Conservation (phyloP, 2,113 vertebrate genomes). For the Noctilio leporinus region DNA sequence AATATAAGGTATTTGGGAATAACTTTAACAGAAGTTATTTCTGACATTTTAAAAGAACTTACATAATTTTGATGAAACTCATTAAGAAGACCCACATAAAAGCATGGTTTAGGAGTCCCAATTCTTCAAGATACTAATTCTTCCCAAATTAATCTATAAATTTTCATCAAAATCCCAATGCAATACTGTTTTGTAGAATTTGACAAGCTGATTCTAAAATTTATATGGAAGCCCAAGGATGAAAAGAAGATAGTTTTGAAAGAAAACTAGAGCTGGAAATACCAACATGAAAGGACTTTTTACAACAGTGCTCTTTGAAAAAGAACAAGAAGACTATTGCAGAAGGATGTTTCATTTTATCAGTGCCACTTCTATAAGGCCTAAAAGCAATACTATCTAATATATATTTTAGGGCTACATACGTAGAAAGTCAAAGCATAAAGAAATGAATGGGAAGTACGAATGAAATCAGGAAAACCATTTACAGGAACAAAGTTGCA, state of each 20-base stretch:
- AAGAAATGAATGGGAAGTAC: neutral
- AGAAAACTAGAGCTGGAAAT: neutral
- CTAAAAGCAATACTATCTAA: neutral
- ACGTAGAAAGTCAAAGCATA: neutral
- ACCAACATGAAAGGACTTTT: neutral
- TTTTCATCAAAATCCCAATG: neutral
- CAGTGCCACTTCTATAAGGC: neutral
- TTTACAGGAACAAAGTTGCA: neutral
- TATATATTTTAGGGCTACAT: neutral
- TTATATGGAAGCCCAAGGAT: neutral
- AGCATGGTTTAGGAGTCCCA: neutral
- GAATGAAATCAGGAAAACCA: neutral
- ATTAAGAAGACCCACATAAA: neutral
- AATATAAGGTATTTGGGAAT: neutral
- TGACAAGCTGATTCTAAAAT: neutral
- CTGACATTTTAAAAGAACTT: neutral
- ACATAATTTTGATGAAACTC: neutral
- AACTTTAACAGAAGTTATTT: neutral
- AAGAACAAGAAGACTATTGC: neutral
- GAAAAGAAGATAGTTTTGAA: neutral
- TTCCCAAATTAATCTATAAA: neutral
- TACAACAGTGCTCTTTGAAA: neutral
- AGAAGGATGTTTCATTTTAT: neutral
- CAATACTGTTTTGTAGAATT: neutral
- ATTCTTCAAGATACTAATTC: neutral